A percentile compares a stretch with the other conserved stretches of the same genome.
Evolutionary conservation across 1,140 invertebrate species (phyloP).

Genomic region (Aphis craccivora): DNA sequence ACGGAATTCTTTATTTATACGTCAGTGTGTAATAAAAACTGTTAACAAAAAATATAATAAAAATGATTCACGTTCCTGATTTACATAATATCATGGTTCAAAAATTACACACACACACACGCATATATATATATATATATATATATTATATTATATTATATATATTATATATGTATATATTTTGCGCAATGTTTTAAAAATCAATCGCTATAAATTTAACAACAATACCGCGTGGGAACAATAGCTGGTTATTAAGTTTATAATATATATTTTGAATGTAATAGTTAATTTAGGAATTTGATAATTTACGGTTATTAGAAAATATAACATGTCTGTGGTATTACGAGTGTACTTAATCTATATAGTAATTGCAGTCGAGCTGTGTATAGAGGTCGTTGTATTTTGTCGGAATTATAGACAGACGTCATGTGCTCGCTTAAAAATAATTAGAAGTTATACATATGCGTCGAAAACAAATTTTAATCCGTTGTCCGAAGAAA

Average conservation of each 20-base stretch:
- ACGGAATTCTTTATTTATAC: background rate
- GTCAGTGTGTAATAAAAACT: background rate
- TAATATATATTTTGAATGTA: background rate
- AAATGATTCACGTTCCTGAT: background rate
- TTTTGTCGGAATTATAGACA: background rate
- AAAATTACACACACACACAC: background rate
- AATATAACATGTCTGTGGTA: conserved; percentile 6
- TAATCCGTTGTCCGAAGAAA: background rate
- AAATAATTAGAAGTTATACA: conserved; percentile 36
- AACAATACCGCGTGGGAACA: background rate
- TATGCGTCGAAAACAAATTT: conserved; percentile 24
- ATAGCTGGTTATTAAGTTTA: background rate
- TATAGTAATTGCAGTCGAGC: background rate
- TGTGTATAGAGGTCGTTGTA: background rate
- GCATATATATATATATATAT: too few relatives aligned
- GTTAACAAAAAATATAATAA: background rate
- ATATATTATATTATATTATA: too few relatives aligned
- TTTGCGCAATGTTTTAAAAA: background rate
- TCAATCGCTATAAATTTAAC: background rate
- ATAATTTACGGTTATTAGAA: conserved; percentile 23
- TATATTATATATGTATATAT: background rate
- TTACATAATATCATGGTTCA: conserved; percentile 14
- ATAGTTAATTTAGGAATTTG: background rate
- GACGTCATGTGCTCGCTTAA: background rate
- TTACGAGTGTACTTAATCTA: too few relatives aligned